A percentile compares a stretch with the other conserved stretches of the same genome.
Conservation (phyloP, 2,888 invertebrate genomes). For the Drosophila mimica region DNA sequence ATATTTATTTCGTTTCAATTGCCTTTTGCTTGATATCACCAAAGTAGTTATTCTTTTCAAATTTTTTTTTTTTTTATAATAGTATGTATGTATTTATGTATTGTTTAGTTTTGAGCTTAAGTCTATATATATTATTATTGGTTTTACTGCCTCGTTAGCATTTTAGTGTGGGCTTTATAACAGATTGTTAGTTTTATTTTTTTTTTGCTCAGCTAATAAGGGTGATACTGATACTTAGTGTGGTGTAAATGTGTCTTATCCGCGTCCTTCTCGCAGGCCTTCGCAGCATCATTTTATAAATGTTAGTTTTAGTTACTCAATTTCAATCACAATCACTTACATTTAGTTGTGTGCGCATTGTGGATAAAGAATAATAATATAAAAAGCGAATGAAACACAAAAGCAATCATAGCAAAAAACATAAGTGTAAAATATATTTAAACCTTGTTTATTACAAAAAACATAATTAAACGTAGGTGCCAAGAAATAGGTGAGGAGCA, state of each 20-base stretch:
- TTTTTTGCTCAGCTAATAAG: conserved; percentile 48
- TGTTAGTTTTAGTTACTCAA: conserved; percentile 61
- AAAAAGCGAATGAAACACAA: conserved; percentile 39
- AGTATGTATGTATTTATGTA: conserved; percentile 28
- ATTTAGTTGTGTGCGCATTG: conserved; percentile 62
- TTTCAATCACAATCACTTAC: conserved; percentile 77
- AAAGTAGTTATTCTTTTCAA: conserved; percentile 66
- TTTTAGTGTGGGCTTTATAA: conserved; percentile 60
- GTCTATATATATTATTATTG: conserved; percentile 59
- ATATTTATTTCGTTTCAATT: conserved; percentile 75
- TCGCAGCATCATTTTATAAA: conserved; percentile 65
- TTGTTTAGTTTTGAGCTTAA: conserved; percentile 58
- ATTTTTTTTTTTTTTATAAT: conserved; percentile 26
- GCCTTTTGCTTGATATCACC: conserved; percentile 79
- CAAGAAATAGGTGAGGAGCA: conserved; percentile 43
- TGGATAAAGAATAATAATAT: conserved; percentile 6
- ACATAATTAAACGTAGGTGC: conserved; percentile 57
- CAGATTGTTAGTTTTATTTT: conserved; percentile 52
- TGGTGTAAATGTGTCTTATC: conserved; percentile 25
- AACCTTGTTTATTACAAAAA: conserved; percentile 60
- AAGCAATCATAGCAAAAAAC: conserved; percentile 43
- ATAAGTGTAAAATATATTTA: conserved; percentile 33
- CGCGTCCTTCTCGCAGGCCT: conserved; percentile 17
- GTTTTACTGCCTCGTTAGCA: conserved; percentile 75
- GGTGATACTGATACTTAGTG: conserved; percentile 42